These are phyloP conservation scores for Excalfactoria chinensis DNA, from an alignment of 2,113 vertebrate genomes.

Conservation along the genomic window DNA sequence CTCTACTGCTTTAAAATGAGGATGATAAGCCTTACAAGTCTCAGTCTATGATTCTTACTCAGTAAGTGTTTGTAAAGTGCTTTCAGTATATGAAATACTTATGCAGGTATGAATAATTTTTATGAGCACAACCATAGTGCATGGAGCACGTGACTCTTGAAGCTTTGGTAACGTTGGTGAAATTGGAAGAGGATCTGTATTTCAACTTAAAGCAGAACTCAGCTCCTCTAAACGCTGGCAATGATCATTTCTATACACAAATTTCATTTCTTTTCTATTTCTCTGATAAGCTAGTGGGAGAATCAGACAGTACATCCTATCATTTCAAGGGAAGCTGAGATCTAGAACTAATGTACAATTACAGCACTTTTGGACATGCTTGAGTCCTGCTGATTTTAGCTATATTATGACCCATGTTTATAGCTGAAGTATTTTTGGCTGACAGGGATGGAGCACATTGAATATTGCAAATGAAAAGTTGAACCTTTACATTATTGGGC, in stretches of 20 bases:
- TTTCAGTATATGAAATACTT: constrained; percentile 27
- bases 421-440: neutral
- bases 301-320: neutral
- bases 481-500: neutral
- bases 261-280: neutral
- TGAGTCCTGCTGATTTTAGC: neutral
- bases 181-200: neutral
- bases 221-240: neutral
- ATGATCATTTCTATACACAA: neutral
- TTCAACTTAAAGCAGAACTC: neutral
- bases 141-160: neutral
- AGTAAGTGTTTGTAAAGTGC: constrained; percentile 7
- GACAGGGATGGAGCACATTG: neutral
- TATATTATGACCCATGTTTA: neutral
- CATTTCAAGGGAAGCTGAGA: neutral
- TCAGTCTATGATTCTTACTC: constrained; percentile 42
- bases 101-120: neutral
- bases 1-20: constrained; percentile 42
- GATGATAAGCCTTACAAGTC: constrained; percentile 47
- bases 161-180: neutral
- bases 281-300: neutral
- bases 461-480: neutral
- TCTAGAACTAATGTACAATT: neutral
- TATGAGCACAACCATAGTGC: neutral
- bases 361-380: neutral